Evolutionary conservation across 2,888 invertebrate genomes (phyloP), one percentile per base, ranked within the genome.

Genomic region (Metalampra italica): DNA sequence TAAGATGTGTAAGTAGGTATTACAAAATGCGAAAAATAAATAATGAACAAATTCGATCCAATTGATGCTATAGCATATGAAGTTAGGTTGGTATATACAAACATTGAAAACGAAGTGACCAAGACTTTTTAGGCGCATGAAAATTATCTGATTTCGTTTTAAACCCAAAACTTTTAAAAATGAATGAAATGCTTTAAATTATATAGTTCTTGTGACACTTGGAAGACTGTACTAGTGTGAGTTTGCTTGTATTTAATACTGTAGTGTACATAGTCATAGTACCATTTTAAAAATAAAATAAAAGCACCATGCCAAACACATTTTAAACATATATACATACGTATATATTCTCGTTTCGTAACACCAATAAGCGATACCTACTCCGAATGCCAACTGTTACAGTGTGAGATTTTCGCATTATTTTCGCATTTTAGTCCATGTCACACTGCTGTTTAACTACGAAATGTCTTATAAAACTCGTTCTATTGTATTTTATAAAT

Each of bases 401-500:
- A 34, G 34, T 30, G 13, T 29, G 36, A 37, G 11, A 46, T 43
- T 29, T 54, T 39, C 14, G 13, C 14, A 39, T 47, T 37, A 43
- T 32, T 15, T 46, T 47, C 32, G 68, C 69, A 69, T 68, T 60
- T 55, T 65, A 68, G 66, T 72, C 67, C 71, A 71, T 68, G 69
- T 68, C 68, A 66, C 66, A 72, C 67, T 68, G 68, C 68, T 68
- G 68, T 66, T 59, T 67, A 68, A 73, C 69, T 72, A 75, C 69
- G 73, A 77, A 71, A 68, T 68, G 68, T 69, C 71, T 70, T 64
- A 70, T 66, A 68, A 73, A 69, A 66, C 15, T 59, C 60, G 64
- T 72, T 68, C 71, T 69, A 76, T 65, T 78, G 85, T 86, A 87
- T 87, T 88, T 87, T 82, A 72, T 71, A 87, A 86, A 88, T 85